phyloP scores from a whole-genome alignment of 2,888 invertebrate species.

The Heteropelma amictum region DNA sequence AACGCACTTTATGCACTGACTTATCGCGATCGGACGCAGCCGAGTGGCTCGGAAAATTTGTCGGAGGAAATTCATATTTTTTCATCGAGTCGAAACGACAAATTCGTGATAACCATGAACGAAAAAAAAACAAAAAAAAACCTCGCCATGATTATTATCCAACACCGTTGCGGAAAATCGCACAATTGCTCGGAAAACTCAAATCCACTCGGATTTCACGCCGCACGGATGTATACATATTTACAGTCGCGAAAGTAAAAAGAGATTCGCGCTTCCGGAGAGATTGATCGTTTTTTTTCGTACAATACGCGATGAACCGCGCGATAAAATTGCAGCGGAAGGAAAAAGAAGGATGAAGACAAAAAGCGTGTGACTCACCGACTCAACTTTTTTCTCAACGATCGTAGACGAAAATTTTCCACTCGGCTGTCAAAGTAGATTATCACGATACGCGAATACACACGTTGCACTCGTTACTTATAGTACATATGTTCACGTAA shows the following conservation, averaged over 20 bases:
- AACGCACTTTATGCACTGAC: neutral
- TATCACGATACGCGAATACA: constrained; percentile 21
- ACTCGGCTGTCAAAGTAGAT: constrained; percentile 52
- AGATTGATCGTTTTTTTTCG: too few relatives aligned
- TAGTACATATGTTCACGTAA: constrained; percentile 6
- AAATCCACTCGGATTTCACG: too few relatives aligned
- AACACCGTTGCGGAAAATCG: too few relatives aligned
- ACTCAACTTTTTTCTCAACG: neutral
- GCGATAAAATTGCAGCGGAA: neutral
- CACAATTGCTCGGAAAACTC: too few relatives aligned
- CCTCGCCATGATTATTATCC: too few relatives aligned
- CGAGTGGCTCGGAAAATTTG: neutral
- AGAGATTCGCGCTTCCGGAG: too few relatives aligned
- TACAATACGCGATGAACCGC: neutral
- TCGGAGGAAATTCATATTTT: neutral
- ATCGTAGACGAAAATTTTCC: constrained; percentile 47
- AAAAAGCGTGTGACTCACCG: constrained; percentile 34
- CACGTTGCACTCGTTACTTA: constrained; percentile 25
- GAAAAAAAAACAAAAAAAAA: too few relatives aligned
- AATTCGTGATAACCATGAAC: too few relatives aligned
- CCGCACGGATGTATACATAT: too few relatives aligned
- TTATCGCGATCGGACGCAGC: neutral
- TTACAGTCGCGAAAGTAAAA: too few relatives aligned
- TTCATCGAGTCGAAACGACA: too few relatives aligned
- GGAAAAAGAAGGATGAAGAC: neutral